Percentiles rank a stretch among this genome's conserved stretches.
These are phyloP conservation scores for Eurois occulta DNA, from an alignment of 2,888 invertebrate species.

Conservation along the genomic window DNA sequence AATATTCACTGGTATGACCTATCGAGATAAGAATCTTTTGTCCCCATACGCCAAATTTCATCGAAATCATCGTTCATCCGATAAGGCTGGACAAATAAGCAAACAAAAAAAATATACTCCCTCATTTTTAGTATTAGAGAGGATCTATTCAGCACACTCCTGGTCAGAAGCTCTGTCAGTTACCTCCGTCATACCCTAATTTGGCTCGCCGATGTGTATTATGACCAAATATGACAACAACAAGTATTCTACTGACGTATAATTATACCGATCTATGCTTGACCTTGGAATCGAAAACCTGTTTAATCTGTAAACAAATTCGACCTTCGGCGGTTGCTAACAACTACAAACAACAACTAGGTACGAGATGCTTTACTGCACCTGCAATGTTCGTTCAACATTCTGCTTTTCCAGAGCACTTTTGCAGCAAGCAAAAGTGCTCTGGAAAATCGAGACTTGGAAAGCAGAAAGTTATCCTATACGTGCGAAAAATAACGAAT, in stretches of 20 bases:
- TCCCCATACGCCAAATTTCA: background rate
- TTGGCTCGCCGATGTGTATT: background rate
- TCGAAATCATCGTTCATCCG: too few species aligned
- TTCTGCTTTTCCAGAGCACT: too few species aligned
- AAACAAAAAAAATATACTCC: background rate
- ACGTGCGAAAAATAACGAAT: background rate
- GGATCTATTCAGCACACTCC: background rate
- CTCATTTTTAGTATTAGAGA: background rate
- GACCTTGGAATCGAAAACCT: slow-evolving; percentile 36
- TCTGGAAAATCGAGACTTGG: background rate
- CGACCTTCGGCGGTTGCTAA: slow-evolving; percentile 23
- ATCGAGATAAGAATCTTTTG: background rate
- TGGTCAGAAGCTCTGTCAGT: background rate
- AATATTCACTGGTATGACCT: background rate
- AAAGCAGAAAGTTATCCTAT: background rate
- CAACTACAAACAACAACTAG: too few species aligned
- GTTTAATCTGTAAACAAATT: slow-evolving; percentile 49
- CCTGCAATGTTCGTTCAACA: background rate
- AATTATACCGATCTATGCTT: slow-evolving; percentile 8
- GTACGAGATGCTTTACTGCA: slow-evolving; percentile 10
- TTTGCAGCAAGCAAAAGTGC: background rate
- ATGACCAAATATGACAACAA: background rate
- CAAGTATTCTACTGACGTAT: slow-evolving; percentile 5
- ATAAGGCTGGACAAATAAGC: background rate
- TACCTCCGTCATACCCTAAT: slow-evolving; percentile 1